Conservation (phyloP, 2,888 invertebrate species). For the Eilema depressum region DNA sequence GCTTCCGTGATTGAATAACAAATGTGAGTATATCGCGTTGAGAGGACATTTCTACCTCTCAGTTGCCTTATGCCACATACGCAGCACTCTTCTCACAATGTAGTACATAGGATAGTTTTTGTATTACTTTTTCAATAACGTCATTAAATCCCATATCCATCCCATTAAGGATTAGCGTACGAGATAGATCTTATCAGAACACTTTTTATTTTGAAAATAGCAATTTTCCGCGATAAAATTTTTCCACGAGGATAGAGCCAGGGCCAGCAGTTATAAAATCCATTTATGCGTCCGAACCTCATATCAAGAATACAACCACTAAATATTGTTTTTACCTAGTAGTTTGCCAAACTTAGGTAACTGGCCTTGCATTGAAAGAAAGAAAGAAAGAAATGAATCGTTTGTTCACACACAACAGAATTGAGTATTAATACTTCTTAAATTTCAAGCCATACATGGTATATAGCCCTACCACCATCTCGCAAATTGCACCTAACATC, state of each 20-base stretch:
- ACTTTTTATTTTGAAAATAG: background rate
- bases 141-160: background rate
- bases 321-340: background rate
- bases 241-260: background rate
- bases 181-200: background rate
- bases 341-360: background rate
- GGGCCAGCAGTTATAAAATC: background rate
- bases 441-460: background rate
- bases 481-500: constrained; percentile 3
- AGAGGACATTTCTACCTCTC: background rate
- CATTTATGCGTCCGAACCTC: background rate
- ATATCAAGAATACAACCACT: background rate
- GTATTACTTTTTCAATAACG: background rate
- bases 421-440: background rate
- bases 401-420: no score
- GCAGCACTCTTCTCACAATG: background rate
- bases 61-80: background rate
- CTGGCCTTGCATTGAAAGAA: background rate
- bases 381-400: no score
- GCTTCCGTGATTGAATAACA: no score
- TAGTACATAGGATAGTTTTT: background rate
- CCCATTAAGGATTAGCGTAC: background rate
- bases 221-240: background rate
- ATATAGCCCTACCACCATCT: constrained; percentile 1
- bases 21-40: no score